Conservation (phyloP, 1,140 invertebrate species). For the Drosophila arizonae region DNA sequence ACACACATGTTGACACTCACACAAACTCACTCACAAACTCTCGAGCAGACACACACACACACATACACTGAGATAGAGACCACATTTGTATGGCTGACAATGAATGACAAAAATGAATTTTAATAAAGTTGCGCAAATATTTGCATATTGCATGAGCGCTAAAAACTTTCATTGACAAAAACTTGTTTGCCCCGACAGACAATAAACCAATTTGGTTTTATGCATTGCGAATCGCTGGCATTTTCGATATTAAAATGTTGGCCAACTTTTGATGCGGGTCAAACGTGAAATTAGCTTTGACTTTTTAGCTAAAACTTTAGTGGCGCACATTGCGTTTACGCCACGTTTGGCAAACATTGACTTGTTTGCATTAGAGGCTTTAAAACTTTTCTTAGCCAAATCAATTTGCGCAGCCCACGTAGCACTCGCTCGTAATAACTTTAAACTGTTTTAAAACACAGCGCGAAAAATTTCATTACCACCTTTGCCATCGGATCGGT, state of each 20-base stretch:
- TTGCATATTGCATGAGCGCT: constrained; percentile 72
- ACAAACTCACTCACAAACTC: not conserved
- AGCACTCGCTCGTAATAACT: constrained; percentile 63
- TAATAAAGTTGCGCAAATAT: constrained; percentile 79
- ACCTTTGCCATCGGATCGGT: constrained; percentile 48
- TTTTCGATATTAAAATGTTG: constrained; percentile 63
- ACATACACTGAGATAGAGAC: constrained; percentile 5
- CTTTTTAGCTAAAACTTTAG: constrained; percentile 43
- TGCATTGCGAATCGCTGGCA: constrained; percentile 46
- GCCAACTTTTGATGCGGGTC: constrained; percentile 73
- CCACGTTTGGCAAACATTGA: constrained; percentile 49
- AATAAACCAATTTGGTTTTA: constrained; percentile 70
- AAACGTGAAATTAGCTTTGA: constrained; percentile 68
- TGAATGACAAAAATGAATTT: constrained; percentile 80
- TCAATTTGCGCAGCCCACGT: constrained; percentile 71
- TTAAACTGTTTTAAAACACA: constrained; percentile 77
- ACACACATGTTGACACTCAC: constrained; percentile 29
- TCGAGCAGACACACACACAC: not conserved
- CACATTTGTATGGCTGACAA: constrained; percentile 38
- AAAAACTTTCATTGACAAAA: constrained; percentile 75
- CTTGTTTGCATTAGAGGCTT: constrained; percentile 41
- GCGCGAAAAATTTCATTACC: constrained; percentile 79
- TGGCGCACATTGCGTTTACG: constrained; percentile 69
- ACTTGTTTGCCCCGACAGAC: constrained; percentile 54
- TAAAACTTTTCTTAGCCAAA: constrained; percentile 65